These are phyloP conservation scores for Venustoraphidia nigricollis DNA, from an alignment of 2,888 invertebrate species.

Conservation along the genomic window DNA sequence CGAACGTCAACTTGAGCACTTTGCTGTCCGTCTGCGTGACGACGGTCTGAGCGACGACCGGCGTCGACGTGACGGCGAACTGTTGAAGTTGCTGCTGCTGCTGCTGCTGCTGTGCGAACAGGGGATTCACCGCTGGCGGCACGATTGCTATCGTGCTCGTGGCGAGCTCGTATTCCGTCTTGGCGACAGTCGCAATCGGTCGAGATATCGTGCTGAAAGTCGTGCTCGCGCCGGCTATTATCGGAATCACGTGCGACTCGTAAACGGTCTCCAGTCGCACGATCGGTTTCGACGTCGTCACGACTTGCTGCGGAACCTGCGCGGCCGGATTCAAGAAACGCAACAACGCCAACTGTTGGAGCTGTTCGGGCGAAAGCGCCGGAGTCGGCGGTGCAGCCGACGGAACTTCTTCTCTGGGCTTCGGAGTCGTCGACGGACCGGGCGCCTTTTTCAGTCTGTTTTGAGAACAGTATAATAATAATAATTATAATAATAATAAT, in stretches of 20 bases:
- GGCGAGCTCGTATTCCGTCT: slow-evolving; percentile 63
- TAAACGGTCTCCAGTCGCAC: slow-evolving; percentile 62
- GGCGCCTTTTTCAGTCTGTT: slow-evolving; percentile 26
- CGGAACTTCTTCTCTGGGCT: slow-evolving; percentile 17
- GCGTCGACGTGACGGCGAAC: slow-evolving; percentile 62
- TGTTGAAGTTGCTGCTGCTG: slow-evolving; percentile 41
- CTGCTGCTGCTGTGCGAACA: slow-evolving; percentile 37
- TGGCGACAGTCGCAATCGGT: slow-evolving; percentile 60
- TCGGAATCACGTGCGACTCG: slow-evolving; percentile 67
- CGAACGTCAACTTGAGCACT: slow-evolving; percentile 72
- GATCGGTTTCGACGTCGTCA: slow-evolving; percentile 66
- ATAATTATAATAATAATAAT: too few species aligned
- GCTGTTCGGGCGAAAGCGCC: slow-evolving; percentile 50
- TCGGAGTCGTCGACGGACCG: slow-evolving; percentile 15
- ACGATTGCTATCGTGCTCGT: slow-evolving; percentile 51
- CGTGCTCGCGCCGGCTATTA: slow-evolving; percentile 60
- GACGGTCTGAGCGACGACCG: slow-evolving; percentile 63
- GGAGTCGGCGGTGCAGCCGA: slow-evolving; percentile 33
- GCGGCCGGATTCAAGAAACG: slow-evolving; percentile 52
- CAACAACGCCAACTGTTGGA: slow-evolving; percentile 58
- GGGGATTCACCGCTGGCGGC: slow-evolving; percentile 30
- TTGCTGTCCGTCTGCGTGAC: slow-evolving; percentile 68
- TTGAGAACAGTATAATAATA: too few species aligned
- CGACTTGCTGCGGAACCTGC: slow-evolving; percentile 46
- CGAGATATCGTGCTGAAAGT: slow-evolving; percentile 64